These are phyloP conservation scores for Caerostris darwini DNA, from an alignment of 1,140 invertebrate genomes.

Conservation along the genomic window DNA sequence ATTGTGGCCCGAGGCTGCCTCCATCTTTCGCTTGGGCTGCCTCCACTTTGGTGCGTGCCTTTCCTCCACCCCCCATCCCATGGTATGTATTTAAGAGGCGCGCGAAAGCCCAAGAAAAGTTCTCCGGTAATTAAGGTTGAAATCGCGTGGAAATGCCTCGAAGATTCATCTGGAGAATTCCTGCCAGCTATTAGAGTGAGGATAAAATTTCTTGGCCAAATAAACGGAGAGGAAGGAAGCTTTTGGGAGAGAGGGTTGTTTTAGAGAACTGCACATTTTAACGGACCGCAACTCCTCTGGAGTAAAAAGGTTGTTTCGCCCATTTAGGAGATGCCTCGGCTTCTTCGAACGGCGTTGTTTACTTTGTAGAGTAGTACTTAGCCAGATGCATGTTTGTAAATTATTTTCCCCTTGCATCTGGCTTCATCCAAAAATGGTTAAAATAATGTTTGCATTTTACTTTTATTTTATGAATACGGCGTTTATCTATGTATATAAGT, in stretches of 20 bases:
- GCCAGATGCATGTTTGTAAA: too few relatives aligned
- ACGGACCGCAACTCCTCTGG: too few relatives aligned
- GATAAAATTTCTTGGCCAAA: constrained; percentile 70
- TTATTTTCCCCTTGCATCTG: too few relatives aligned
- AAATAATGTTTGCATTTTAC: too few relatives aligned
- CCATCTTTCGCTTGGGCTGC: background rate
- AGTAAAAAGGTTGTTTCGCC: too few relatives aligned
- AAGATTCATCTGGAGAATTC: constrained; percentile 20
- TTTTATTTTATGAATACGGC: too few relatives aligned
- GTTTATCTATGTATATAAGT: too few relatives aligned
- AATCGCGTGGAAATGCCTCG: constrained; percentile 63
- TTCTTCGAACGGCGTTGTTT: too few relatives aligned
- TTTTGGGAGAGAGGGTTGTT: background rate
- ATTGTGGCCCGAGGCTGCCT: constrained; percentile 26
- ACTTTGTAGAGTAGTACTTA: too few relatives aligned
- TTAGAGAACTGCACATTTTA: too few relatives aligned
- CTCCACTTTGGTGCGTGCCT: background rate
- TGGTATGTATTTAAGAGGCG: constrained; percentile 65
- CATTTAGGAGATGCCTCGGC: too few relatives aligned
- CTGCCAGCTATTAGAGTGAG: constrained; percentile 52
- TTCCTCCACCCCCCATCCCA: background rate
- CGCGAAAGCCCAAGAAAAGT: constrained; percentile 38
- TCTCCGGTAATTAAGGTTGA: constrained; percentile 63
- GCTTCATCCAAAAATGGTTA: too few relatives aligned
- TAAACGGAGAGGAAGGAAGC: background rate